Conservation (phyloP, 2,888 invertebrate species). For the Euplexia lucipara region DNA sequence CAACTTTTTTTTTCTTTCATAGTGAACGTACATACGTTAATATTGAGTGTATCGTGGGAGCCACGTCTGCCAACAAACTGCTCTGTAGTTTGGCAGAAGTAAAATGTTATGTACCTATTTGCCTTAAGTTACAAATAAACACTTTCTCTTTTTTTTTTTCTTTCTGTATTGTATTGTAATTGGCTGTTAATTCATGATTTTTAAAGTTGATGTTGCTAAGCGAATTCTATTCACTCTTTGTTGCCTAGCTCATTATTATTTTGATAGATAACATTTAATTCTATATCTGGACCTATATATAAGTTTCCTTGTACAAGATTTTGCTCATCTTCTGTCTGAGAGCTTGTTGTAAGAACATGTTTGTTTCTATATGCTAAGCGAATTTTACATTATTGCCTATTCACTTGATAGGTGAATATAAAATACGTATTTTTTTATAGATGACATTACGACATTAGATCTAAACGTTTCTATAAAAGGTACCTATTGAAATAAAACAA, state of each 20-base stretch:
- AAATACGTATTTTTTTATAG: slow-evolving; percentile 39
- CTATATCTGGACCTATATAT: slow-evolving; percentile 3
- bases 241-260: slow-evolving; percentile 34
- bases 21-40: too few species aligned
- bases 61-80: too few species aligned
- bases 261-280: slow-evolving; percentile 12
- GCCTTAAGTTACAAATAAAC: too few species aligned
- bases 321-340: slow-evolving; percentile 2
- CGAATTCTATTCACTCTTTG: slow-evolving; percentile 36
- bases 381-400: slow-evolving; percentile 45
- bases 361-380: slow-evolving; percentile 47
- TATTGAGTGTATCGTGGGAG: too few species aligned
- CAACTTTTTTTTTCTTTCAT: too few species aligned
- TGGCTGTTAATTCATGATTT: neutral
- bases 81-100: too few species aligned
- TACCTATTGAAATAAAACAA: slow-evolving; percentile 31
- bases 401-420: slow-evolving; percentile 34
- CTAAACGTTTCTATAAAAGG: slow-evolving; percentile 32
- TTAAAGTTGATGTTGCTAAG: slow-evolving; percentile 31
- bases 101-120: too few species aligned
- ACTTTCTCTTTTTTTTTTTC: too few species aligned
- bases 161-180: too few species aligned
- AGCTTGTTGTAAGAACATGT: slow-evolving; percentile 6
- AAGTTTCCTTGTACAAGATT: slow-evolving; percentile 10
- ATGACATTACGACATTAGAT: slow-evolving; percentile 37